Base-by-base conservation (phyloP, 2,888 invertebrate genomes). In the Drepana falcataria region DNA sequence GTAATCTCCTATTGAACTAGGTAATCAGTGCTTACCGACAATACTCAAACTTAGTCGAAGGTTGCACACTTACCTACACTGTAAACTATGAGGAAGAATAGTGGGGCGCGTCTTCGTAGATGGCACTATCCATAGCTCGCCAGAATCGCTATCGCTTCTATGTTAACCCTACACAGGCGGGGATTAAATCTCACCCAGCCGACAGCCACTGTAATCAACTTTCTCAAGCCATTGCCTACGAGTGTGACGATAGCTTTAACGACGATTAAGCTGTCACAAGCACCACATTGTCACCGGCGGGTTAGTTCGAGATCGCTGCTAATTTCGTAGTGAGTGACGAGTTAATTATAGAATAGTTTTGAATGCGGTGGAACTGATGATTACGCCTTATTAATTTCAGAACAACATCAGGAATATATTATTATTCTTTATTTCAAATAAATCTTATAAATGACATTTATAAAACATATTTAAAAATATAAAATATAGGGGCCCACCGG, bases 191-290 rank as follows among this genome's bases (percentile, higher is more conserved):
- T 80, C 71, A 76, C 73, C 77, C 79, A 83, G 83, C 82, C 85
- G 89, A 87, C 88, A 87, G 83, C 65, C 66, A 76, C 79, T 87
- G 82, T 81, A 86, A 89, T 89, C 88, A 87, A 89, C 86, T 89
- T 89, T 87, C 84, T 76, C 87, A 72, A 77, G 64, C 83, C 85
- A 87, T 87, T 87, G 85, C 84, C 77, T 81, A 63, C 75, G 72
- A 69, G 77, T 78, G 87, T 85, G 88, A 79, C 77, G 87, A 88
- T 81, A 81, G 86, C 71, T 84, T 84, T 79, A 85, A 73, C 71
- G 73, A 62, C 85, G 85, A 89, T 89, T 88, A 87, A 86, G 77
- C 79, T 85, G 86, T 87, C 87, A 82, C 66, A 72, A 53, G 51
- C 70, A 70, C 59, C 56, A 64, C 68, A 79, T 80, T 81, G 78